Percentiles rank a stretch among this genome's conserved stretches.
phyloP scores from a whole-genome alignment of 2,797 vertebrate species.

The Myotis findleyi region DNA sequence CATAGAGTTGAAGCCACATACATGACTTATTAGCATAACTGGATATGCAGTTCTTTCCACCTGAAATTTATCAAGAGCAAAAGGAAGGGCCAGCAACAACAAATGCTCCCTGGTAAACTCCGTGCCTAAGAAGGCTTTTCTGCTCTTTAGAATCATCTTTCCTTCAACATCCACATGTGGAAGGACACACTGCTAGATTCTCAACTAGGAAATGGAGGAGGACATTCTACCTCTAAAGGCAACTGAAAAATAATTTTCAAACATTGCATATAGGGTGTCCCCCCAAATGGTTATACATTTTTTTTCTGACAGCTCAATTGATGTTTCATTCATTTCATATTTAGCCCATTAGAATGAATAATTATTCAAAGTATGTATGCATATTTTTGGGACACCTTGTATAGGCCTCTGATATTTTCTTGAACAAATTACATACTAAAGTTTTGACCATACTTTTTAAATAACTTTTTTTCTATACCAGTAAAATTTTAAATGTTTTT shows the following conservation, averaged over 20 bases:
- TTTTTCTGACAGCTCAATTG: too few relatives aligned
- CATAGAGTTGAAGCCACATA: neutral
- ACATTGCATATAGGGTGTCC: neutral
- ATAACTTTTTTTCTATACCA: neutral
- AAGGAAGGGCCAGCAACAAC: neutral
- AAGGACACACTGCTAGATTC: neutral
- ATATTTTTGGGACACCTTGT: too few relatives aligned
- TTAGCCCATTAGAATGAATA: too few relatives aligned
- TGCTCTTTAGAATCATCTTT: neutral
- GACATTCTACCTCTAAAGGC: neutral
- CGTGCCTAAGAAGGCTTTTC: neutral
- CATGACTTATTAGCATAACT: constrained; percentile 1
- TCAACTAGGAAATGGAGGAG: neutral
- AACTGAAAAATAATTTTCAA: neutral
- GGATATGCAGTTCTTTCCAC: constrained; percentile 18
- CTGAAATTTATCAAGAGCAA: constrained; percentile 29
- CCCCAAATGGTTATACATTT: too few relatives aligned
- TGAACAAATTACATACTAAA: neutral
- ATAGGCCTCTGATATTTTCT: neutral
- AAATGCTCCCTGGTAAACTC: neutral
- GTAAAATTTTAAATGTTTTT: neutral
- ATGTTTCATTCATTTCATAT: too few relatives aligned
- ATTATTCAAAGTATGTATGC: too few relatives aligned
- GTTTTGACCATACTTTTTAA: neutral
- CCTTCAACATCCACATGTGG: neutral